phyloP scores from a whole-genome alignment of 2,888 invertebrate species.

The Liodrosophila aerea region DNA sequence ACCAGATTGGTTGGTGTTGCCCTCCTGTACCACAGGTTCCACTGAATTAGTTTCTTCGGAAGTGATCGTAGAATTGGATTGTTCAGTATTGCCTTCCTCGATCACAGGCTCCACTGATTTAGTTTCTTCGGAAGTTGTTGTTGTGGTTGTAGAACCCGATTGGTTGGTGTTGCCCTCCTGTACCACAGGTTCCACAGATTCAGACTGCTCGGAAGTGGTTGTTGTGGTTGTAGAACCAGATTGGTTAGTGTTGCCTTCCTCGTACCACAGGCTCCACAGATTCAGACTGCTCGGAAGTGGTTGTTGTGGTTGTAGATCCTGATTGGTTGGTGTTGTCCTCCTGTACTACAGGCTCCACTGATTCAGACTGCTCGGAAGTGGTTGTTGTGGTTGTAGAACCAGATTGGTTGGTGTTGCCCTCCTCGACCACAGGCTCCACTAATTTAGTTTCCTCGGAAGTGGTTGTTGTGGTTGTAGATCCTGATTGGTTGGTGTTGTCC shows the following conservation, averaged over 20 bases:
- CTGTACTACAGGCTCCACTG: not conserved
- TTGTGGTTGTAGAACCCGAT: constrained; percentile 19
- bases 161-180: constrained; percentile 8
- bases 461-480: constrained; percentile 8
- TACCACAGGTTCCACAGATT: not conserved
- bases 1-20: constrained; percentile 11
- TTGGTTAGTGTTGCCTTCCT: not conserved
- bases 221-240: constrained; percentile 4
- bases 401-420: not conserved
- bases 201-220: not conserved
- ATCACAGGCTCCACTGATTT: not conserved
- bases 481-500: not conserved
- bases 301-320: not conserved
- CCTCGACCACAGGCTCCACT: not conserved
- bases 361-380: not conserved
- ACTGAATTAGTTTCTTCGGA: not conserved
- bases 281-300: not conserved
- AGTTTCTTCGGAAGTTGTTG: constrained; percentile 5
- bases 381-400: not conserved
- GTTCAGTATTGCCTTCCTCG: not conserved
- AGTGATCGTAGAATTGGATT: not conserved
- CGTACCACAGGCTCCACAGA: not conserved
- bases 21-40: not conserved
- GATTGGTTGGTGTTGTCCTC: not conserved
- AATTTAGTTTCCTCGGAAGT: not conserved